Conservation (phyloP, 2,113 vertebrate species). For the Clupea harengus region DNA sequence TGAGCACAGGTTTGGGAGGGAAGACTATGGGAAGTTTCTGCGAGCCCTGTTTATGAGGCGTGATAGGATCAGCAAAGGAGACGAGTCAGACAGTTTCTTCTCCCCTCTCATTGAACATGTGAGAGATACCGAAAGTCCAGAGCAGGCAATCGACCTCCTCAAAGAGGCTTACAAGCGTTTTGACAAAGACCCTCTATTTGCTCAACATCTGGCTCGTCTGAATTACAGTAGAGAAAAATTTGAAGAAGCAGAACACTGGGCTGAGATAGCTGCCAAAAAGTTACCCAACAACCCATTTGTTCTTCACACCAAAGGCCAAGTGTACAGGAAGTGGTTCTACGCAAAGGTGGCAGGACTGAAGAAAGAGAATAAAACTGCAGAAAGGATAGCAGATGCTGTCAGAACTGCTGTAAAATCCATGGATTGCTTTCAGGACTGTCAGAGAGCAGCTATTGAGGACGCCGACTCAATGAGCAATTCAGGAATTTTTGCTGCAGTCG, state of each 20-base stretch:
- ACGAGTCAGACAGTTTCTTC: slow-evolving; percentile 71
- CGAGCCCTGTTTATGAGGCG: slow-evolving; percentile 75
- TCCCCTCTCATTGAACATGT: slow-evolving; percentile 79
- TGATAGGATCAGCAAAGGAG: slow-evolving; percentile 72
- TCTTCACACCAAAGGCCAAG: slow-evolving; percentile 81
- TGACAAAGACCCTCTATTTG: slow-evolving; percentile 72
- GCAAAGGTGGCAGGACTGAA: slow-evolving; percentile 60
- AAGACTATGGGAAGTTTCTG: slow-evolving; percentile 70
- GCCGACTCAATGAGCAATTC: slow-evolving; percentile 62
- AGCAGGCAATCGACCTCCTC: slow-evolving; percentile 73
- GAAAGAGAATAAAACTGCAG: slow-evolving; percentile 39
- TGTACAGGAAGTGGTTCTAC: slow-evolving; percentile 76
- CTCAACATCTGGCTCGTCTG: slow-evolving; percentile 79
- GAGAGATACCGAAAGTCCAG: slow-evolving; percentile 54
- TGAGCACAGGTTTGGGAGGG: slow-evolving; percentile 74
- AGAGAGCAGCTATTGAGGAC: slow-evolving; percentile 68
- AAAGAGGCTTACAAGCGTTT: slow-evolving; percentile 68
- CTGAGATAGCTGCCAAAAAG: slow-evolving; percentile 62
- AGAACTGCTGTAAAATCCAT: slow-evolving; percentile 74
- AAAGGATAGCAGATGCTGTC: slow-evolving; percentile 60
- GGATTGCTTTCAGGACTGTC: slow-evolving; percentile 72
- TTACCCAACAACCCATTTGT: slow-evolving; percentile 75
- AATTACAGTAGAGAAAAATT: slow-evolving; percentile 74
- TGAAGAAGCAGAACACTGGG: slow-evolving; percentile 74
- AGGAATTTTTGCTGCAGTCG: slow-evolving; percentile 73